A percentile compares a stretch with the other conserved stretches of the same genome.
Evolutionary conservation across 1,140 invertebrate species (phyloP).

Genomic region (Yoshiicerus persimilis): DNA sequence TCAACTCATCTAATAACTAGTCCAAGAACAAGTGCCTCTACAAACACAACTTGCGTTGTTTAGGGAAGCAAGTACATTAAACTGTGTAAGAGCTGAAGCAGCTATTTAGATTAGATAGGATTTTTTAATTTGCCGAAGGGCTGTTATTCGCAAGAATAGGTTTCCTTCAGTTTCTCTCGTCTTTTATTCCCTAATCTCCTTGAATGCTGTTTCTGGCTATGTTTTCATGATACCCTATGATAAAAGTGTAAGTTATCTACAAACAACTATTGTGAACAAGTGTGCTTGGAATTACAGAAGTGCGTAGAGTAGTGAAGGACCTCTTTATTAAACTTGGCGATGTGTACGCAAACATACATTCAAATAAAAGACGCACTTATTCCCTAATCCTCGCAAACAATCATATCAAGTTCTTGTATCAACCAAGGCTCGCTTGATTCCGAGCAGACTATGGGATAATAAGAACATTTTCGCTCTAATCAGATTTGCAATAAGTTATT

Average conservation of each 20-base stretch:
- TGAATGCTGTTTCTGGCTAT: neutral
- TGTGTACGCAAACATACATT: neutral
- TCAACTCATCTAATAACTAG: neutral
- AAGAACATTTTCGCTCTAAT: neutral
- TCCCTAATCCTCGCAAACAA: neutral
- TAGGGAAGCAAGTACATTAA: neutral
- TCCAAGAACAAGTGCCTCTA: neutral
- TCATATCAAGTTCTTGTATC: neutral
- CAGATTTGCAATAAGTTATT: neutral
- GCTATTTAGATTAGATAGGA: conserved; percentile 14
- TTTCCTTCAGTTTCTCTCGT: neutral
- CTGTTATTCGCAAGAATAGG: neutral
- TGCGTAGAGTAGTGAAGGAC: neutral
- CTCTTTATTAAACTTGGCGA: neutral
- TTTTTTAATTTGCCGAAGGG: conserved; percentile 20
- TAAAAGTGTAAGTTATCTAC: neutral
- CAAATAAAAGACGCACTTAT: neutral
- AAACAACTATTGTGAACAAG: too few species aligned
- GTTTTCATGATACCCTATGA: neutral
- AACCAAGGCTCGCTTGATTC: neutral
- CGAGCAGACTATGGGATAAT: neutral
- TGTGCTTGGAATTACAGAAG: neutral
- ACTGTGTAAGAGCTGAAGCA: neutral
- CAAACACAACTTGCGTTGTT: neutral
- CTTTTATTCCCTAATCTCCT: neutral